Percentiles rank a stretch among this genome's conserved stretches.
Evolutionary conservation across 2,888 invertebrate genomes (phyloP).

Genomic region (Tachina lurida): DNA sequence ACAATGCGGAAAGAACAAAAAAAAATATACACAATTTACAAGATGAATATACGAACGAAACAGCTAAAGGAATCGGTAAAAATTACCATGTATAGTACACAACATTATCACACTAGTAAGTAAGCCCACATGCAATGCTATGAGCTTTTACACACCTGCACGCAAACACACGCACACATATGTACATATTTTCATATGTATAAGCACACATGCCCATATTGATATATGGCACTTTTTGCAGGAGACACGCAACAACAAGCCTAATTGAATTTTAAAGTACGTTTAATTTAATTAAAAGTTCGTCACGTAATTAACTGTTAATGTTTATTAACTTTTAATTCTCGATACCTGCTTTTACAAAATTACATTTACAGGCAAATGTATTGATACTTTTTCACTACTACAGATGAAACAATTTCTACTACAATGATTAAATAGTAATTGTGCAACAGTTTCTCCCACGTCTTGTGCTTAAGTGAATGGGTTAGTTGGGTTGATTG

Average conservation of each 20-base stretch:
- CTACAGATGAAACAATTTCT: background rate
- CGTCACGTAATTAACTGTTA: slow-evolving; percentile 71
- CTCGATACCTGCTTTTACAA: slow-evolving; percentile 26
- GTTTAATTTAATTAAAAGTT: slow-evolving; percentile 73
- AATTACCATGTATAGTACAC: slow-evolving; percentile 48
- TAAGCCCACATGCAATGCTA: background rate
- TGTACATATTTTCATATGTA: slow-evolving; percentile 2
- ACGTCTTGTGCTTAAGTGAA: no score
- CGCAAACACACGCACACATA: background rate
- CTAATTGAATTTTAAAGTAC: slow-evolving; percentile 72
- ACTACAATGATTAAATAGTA: background rate
- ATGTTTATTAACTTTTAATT: slow-evolving; percentile 68
- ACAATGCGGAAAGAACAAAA: background rate
- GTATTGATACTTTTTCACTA: slow-evolving; percentile 23
- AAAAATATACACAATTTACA: slow-evolving; percentile 11
- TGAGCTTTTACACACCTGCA: background rate
- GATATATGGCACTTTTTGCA: slow-evolving; percentile 12
- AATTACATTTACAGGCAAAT: slow-evolving; percentile 6
- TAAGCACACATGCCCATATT: slow-evolving; percentile 19
- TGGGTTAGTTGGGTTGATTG: no score
- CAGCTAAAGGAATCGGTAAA: slow-evolving; percentile 31
- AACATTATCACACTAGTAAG: slow-evolving; percentile 4
- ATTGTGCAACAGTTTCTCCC: no score
- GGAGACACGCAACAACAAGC: slow-evolving; percentile 66
- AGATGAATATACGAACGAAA: slow-evolving; percentile 10